Evolutionary conservation across 2,888 invertebrate species (phyloP), one percentile per base, ranked within the genome.

Genomic region (Tetragonisca angustula): DNA sequence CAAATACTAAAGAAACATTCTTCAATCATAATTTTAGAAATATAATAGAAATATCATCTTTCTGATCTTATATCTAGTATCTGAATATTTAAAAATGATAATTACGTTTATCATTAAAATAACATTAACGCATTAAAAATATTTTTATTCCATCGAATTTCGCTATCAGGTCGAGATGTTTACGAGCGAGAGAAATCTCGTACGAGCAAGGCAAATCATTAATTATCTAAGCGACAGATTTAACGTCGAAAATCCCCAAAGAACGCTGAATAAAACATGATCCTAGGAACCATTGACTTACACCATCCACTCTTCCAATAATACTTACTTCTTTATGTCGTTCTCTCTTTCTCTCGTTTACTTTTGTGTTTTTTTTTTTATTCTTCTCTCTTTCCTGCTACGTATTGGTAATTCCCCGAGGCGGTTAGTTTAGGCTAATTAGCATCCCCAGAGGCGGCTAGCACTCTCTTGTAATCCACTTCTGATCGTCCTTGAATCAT

Each of bases 401-500:
- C 17, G 64, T 43, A 43, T 43, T 43, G 43, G 43, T 56, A 64
- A 74, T 79, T 79, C 80, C 59, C 52, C 69, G 36, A 65, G 76
- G 65, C 72, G n/a, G 67, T 43, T 54, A 68, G n/a, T 36, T 65
- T 56, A 71, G 19, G 19, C 36, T 67, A 68, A 80, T 85, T 75
- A 74, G 72, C 64, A 36, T 69, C 65, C 77, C 82, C 76, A 61
- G 27, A 17, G n/a, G 13, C 32, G 61, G 50, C 19, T 21, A 27
- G 24, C 21, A 64, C 43, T 49, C 59, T 82, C 76, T 74, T 49
- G n/a, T 36, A 32, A 71, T 70, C 70, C 72, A 87, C 79, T 91
- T 92, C 91, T 91, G 89, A 83, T 79, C 81, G 91, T 86, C 92
- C 93, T 87, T 92, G 92, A 68, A 83, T 68, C 88, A 81, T 90